Percentiles rank a stretch among this genome's conserved stretches.
These are phyloP conservation scores for Procambarus clarkii DNA, from an alignment of 1,140 invertebrate species.

Conservation along the genomic window DNA sequence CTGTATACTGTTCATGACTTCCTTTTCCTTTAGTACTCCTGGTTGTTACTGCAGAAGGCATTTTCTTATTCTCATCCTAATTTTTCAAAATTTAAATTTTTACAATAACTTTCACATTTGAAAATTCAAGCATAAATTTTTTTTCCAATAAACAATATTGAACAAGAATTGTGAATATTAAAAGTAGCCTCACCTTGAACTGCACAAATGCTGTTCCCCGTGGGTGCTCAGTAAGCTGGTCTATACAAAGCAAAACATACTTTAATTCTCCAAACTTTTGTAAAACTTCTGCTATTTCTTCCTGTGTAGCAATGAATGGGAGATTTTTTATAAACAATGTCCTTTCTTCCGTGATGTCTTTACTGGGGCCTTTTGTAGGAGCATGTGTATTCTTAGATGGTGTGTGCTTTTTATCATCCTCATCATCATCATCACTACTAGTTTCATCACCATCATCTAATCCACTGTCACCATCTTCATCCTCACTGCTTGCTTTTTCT, in stretches of 20 bases:
- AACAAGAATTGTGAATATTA: too few species aligned
- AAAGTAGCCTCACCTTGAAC: conserved; percentile 75
- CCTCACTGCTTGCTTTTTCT: conserved; percentile 72
- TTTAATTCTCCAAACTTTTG: conserved; percentile 87
- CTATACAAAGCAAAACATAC: conserved; percentile 91
- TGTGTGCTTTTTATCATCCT: conserved; percentile 47
- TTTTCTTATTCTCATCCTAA: too few species aligned
- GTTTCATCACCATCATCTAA: conserved; percentile 74
- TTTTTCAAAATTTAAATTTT: too few species aligned
- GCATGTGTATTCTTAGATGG: conserved; percentile 23
- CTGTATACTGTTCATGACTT: too few species aligned
- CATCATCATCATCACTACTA: conserved; percentile 69
- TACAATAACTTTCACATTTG: too few species aligned
- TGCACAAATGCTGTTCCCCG: conserved; percentile 94
- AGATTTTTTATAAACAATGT: conserved; percentile 96
- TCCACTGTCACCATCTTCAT: conserved; percentile 73
- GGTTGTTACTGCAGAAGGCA: too few species aligned
- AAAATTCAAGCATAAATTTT: too few species aligned
- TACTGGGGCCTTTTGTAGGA: conserved; percentile 70
- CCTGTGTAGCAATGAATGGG: conserved; percentile 87
- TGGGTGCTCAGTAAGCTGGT: conserved; percentile 90
- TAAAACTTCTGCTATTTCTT: conserved; percentile 82
- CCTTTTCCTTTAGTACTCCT: too few species aligned
- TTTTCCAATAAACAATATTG: too few species aligned
- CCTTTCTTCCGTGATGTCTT: conserved; percentile 85